Base-by-base conservation (phyloP, 1,140 invertebrate genomes). In the Lucilia sericata region DNA sequence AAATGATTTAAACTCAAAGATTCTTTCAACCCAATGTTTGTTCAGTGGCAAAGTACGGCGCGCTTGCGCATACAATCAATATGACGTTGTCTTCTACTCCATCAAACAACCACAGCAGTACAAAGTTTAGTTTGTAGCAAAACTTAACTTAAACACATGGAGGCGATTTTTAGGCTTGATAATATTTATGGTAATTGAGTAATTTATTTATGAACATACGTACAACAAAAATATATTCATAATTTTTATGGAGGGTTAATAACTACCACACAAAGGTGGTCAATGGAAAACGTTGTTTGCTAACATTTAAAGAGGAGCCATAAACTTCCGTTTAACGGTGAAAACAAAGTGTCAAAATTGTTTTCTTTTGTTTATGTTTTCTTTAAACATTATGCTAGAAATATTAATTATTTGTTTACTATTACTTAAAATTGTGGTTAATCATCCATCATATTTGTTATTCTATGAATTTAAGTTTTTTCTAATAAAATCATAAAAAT, bases 381-480 rank as follows among this genome's bases (percentile, higher is more conserved):
- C 25, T 30, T 30, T 30, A 30, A 30, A 30, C 25, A 30, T 30
- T 70, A 70, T 21, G 21, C 4, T 70, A 70, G 9, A 70, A 55
- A 55, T 25, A 21, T 70, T 70, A 70, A 21, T 70, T 70, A 8
- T 42, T 10, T 8, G 5, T 42, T 8, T 7, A 42, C 10, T 42
- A 8, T 42, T 42, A 42, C 42, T 70, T 8, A 9, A 25, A 9
- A 10, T 21, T 70, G n/a, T 70, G 8, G 12, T 25, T n/a, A 70
- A 12, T 70, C 65, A 70, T 70, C 2, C 5, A 70, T 70, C 65
- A 70, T 70, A 21, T 2, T 21, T 10, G n/a, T 70, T 2, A 21
- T 70, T 70, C 65, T 70, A 70, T 21, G 65, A 70, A 70, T 25
- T 70, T 70, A 4, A 60, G 13, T 60, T 60, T n/a, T 60, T 60